phyloP scores from a whole-genome alignment of 2,888 invertebrate species.

The Platycheirus albimanus region DNA sequence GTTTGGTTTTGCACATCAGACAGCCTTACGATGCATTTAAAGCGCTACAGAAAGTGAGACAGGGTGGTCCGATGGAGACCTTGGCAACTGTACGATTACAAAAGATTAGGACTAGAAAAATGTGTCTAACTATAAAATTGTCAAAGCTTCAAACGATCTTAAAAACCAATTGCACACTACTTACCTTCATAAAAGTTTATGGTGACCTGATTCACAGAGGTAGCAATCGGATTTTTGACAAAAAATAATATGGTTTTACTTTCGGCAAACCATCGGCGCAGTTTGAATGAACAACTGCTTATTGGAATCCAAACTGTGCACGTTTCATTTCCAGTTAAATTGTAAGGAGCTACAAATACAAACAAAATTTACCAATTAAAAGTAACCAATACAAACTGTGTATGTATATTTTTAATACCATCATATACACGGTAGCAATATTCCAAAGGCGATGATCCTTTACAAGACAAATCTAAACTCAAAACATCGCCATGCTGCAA shows the following conservation, averaged over 20 bases:
- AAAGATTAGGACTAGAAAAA: no score
- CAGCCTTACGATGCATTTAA: no score
- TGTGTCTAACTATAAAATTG: no score
- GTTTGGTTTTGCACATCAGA: no score
- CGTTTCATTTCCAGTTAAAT: slow-evolving; percentile 90
- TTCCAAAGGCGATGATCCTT: slow-evolving; percentile 88
- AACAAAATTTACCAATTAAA: no score
- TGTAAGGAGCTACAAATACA: slow-evolving; percentile 81
- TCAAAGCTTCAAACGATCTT: no score
- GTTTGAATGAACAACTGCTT: slow-evolving; percentile 85
- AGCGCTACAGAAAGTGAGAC: no score
- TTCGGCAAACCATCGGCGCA: slow-evolving; percentile 88
- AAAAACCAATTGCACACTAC: slow-evolving; percentile 22
- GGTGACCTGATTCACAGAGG: slow-evolving; percentile 87
- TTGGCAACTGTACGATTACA: no score
- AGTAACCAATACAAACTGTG: no score
- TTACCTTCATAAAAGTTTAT: slow-evolving; percentile 93
- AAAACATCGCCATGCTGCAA: slow-evolving; percentile 91
- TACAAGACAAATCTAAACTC: slow-evolving; percentile 87
- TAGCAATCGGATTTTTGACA: slow-evolving; percentile 90
- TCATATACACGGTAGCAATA: slow-evolving; percentile 87
- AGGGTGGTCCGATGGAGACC: no score
- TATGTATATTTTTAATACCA: no score
- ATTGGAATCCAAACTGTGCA: slow-evolving; percentile 83
- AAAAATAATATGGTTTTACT: slow-evolving; percentile 91